Conservation (phyloP, 1,140 invertebrate species). For the Drosophila sp. region DNA sequence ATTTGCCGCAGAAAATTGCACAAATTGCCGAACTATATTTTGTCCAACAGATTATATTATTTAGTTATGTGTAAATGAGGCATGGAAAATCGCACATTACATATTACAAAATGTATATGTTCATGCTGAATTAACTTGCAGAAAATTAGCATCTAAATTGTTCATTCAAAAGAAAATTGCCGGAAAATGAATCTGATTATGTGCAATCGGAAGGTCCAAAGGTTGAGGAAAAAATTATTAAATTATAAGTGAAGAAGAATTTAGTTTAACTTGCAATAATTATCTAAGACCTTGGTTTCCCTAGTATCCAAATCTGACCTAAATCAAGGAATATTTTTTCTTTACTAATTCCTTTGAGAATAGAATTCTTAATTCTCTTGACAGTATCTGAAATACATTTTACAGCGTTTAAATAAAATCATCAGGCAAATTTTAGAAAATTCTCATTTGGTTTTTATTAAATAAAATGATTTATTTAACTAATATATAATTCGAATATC, state of each 20-base stretch:
- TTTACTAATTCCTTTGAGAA: too few relatives aligned
- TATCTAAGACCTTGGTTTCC: too few relatives aligned
- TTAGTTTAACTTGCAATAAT: too few relatives aligned
- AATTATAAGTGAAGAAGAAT: too few relatives aligned
- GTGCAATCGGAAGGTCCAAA: neutral
- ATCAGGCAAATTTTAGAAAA: neutral
- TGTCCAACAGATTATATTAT: conserved; percentile 62
- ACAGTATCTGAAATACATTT: neutral
- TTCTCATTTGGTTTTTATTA: conserved; percentile 38
- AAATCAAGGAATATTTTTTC: too few relatives aligned
- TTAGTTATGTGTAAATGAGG: conserved; percentile 64
- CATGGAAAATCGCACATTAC: conserved; percentile 50
- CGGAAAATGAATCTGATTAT: neutral
- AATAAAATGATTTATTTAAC: conserved; percentile 65
- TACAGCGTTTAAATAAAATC: neutral
- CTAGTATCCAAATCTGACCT: too few relatives aligned
- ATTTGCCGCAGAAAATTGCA: conserved; percentile 53
- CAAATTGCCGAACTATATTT: conserved; percentile 62
- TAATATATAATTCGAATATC: conserved; percentile 44
- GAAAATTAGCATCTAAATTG: neutral
- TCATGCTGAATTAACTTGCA: neutral
- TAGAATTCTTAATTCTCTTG: too few relatives aligned
- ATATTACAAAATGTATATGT: neutral
- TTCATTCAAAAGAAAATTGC: neutral
- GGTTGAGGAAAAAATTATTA: too few relatives aligned